Percentiles rank a stretch among this genome's conserved stretches.
phyloP scores from a whole-genome alignment of 2,888 invertebrate species.

The Cantharis lateralis region DNA sequence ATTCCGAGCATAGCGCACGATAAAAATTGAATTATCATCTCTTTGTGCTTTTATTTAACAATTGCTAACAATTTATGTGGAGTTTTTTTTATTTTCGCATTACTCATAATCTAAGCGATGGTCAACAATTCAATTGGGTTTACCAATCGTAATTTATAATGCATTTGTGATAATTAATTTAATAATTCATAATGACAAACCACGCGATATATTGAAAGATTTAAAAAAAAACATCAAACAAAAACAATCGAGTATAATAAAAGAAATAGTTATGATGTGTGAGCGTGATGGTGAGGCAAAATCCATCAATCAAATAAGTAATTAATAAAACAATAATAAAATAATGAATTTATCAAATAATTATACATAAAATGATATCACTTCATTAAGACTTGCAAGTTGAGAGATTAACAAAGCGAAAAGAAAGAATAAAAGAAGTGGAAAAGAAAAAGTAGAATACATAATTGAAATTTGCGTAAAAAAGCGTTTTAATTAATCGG shows the following conservation, averaged over 20 bases:
- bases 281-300: not conserved
- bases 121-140: not conserved
- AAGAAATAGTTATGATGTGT: not conserved
- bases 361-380: not conserved
- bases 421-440: not conserved
- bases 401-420: not conserved
- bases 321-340: not conserved
- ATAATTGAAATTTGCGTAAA: not conserved
- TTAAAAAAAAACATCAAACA: not conserved
- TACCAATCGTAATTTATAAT: not conserved
- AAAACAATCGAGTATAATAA: not conserved
- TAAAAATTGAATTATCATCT: not conserved
- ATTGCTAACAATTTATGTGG: not conserved
- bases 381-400: not conserved
- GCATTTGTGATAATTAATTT: not conserved
- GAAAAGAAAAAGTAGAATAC: not conserved
- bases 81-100: not conserved
- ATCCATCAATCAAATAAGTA: not conserved
- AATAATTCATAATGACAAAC: not conserved
- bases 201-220: not conserved
- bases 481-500: conserved; percentile 15
- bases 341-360: not conserved
- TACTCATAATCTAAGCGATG: not conserved
- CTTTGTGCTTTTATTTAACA: not conserved
- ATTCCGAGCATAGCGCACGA: not conserved